Base-by-base conservation (phyloP, 1,140 invertebrate genomes). In the Drosophila oshimai region DNA sequence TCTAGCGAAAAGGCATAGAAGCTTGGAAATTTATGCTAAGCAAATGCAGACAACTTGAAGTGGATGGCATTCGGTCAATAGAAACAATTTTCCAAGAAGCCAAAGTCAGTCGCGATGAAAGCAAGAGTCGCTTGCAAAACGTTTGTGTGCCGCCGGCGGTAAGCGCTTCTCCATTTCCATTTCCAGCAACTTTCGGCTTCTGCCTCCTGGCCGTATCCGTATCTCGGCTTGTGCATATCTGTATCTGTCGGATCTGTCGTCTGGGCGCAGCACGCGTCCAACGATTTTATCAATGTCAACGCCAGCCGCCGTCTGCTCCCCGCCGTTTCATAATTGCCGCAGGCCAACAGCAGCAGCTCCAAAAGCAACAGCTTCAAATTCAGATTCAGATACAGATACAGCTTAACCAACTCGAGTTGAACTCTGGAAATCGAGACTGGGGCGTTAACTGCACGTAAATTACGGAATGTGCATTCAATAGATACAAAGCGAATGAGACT, bases 221-320 rank as follows among this genome's bases (percentile, higher is more conserved):
- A 12, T 69, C 31, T 39, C 12, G 4, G 36, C 36, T 45, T 22
- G 33, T 24, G 10, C 4, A 31, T 17, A 22, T 18, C 36, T 42
- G 42, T 41, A 26, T 64, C 18, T 41, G 58, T 49, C 57, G 55
- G 49, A 60, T 42, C 31, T 39, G 42, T 29, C 69, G 68, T 47
- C 53, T 47, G 67, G 67, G 37, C 71, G 20, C 71, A 71, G 81
- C 81, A 87, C 81, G 81, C 81, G 73, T 72, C 50, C 58, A 74
- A 60, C 65, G 81, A 87, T 87, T 81, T 81, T 76, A 87, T 87
- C 81, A 87, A 87, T 80, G 81, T 87, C 81, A 87, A 77, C 81
- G 70, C 53, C 69, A 76, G 69, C 46, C 54, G 37, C 55, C 36
- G 50, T 50, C 62, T 67, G 42, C 60, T 34, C 26, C 26, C 41